phyloP scores from a whole-genome alignment of 2,888 invertebrate genomes.

The Choristoneura rosaceana region DNA sequence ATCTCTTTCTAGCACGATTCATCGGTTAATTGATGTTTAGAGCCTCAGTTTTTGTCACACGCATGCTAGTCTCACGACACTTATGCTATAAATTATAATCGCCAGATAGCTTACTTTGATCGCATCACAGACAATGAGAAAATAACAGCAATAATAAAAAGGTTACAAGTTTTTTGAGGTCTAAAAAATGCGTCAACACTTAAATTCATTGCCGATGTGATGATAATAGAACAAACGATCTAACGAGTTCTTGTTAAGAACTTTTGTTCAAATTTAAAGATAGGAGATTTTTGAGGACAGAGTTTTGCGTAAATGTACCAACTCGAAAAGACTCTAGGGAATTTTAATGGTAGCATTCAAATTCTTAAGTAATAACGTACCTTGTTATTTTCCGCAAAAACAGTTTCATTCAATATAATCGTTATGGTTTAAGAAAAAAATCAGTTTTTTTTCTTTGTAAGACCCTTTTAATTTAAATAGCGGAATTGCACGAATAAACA shows the following conservation, averaged over 20 bases:
- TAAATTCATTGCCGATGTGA: background rate
- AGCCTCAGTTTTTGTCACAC: constrained; percentile 37
- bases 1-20: constrained; percentile 43
- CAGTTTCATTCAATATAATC: too few species aligned
- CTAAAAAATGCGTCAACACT: constrained; percentile 13
- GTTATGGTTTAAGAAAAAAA: too few species aligned
- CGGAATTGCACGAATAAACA: too few species aligned
- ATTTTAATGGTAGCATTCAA: too few species aligned
- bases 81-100: constrained; percentile 20
- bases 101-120: constrained; percentile 32
- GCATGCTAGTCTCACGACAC: constrained; percentile 30
- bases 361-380: background rate
- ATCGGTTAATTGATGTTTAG: constrained; percentile 43
- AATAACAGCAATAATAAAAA: constrained; percentile 13
- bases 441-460: too few species aligned
- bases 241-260: background rate
- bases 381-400: too few species aligned
- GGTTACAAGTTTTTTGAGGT: constrained; percentile 11
- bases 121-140: constrained; percentile 25
- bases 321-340: too few species aligned
- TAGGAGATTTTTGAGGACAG: background rate
- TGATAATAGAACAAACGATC: background rate
- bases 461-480: too few species aligned
- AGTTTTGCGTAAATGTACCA: background rate
- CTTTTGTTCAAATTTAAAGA: background rate